Percentiles rank a stretch among this genome's conserved stretches.
Evolutionary conservation across 2,888 invertebrate species (phyloP).

Genomic region (Copidosoma aretas): DNA sequence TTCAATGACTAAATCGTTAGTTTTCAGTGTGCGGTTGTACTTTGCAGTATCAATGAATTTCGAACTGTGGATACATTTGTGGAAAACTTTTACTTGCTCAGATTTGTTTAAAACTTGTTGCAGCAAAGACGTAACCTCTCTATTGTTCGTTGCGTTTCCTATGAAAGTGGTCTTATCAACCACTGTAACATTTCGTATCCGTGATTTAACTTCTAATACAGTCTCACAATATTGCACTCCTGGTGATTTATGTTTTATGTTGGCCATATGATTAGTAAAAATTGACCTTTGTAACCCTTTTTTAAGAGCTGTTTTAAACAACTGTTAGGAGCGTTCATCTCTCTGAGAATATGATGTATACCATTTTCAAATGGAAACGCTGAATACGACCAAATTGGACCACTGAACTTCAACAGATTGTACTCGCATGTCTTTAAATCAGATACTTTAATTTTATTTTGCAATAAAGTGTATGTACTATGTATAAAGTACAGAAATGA

Average conservation of each 20-base stretch:
- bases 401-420: conserved; percentile 23
- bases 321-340: conserved; percentile 11
- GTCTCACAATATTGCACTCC: background rate
- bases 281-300: conserved; percentile 9
- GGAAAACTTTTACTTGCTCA: background rate
- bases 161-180: conserved; percentile 5
- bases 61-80: too few relatives aligned
- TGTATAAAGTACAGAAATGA: conserved; percentile 6
- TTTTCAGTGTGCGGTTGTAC: too few relatives aligned
- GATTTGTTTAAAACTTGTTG: background rate
- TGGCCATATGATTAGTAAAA: background rate
- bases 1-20: too few relatives aligned
- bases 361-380: conserved; percentile 38
- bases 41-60: too few relatives aligned
- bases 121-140: background rate
- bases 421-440: conserved; percentile 35
- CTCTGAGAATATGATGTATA: conserved; percentile 1
- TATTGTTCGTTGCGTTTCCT: background rate
- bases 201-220: background rate
- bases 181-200: background rate
- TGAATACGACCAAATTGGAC: conserved; percentile 43
- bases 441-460: conserved; percentile 22
- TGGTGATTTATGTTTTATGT: background rate
- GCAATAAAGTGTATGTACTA: conserved; percentile 6
- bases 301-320: conserved; percentile 28